phyloP scores from a whole-genome alignment of 1,140 invertebrate species.

The Drosophila ercepeae region DNA sequence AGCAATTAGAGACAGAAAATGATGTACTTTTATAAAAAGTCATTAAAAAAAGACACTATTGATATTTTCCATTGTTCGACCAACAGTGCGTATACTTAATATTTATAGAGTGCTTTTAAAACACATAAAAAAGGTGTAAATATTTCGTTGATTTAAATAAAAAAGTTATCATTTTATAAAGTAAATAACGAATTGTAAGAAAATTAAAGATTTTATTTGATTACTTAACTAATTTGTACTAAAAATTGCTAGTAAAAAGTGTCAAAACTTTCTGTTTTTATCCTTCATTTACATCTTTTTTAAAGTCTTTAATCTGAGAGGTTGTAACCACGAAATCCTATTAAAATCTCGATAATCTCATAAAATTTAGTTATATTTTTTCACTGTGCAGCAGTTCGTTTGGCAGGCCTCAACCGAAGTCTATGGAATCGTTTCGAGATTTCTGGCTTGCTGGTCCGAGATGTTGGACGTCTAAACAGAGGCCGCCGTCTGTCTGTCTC shows the following conservation, averaged over 20 bases:
- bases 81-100: neutral
- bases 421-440: slow-evolving; percentile 30
- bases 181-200: neutral
- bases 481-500: slow-evolving; percentile 56
- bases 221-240: neutral
- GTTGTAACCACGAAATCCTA: too few relatives aligned
- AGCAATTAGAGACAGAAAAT: neutral
- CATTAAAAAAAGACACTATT: neutral
- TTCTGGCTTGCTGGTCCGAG: slow-evolving; percentile 20
- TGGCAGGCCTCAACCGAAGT: slow-evolving; percentile 28
- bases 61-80: neutral
- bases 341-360: neutral
- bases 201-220: neutral
- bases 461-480: slow-evolving; percentile 49
- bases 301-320: too few relatives aligned
- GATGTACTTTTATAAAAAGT: neutral
- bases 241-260: neutral
- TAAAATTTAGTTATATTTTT: neutral
- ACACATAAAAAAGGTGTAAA: neutral
- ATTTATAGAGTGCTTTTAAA: neutral
- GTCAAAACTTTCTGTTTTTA: neutral
- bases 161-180: neutral
- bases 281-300: neutral
- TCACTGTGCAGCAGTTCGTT: slow-evolving; percentile 15
- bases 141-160: neutral